Percentiles rank a stretch among this genome's conserved stretches.
Conservation (phyloP, 2,113 vertebrate genomes). For the Sceloporus tristichus region DNA sequence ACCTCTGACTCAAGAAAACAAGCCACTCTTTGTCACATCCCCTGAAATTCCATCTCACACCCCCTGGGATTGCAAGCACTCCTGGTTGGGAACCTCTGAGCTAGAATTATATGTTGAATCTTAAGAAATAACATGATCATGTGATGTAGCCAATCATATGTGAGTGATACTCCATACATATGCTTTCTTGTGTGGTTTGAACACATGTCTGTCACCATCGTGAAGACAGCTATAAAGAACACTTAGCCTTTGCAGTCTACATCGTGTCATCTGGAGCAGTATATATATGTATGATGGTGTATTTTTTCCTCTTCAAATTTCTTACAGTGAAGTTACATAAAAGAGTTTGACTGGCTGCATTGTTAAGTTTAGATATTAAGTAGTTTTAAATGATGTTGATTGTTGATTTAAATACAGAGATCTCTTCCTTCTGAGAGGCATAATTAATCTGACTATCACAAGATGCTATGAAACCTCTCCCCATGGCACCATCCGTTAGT, state of each 20-base stretch:
- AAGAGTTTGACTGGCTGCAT: background rate
- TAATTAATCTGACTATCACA: slow-evolving; percentile 37
- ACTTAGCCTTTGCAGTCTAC: background rate
- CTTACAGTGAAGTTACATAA: background rate
- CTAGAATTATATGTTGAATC: background rate
- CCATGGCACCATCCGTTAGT: slow-evolving; percentile 22
- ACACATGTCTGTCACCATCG: background rate
- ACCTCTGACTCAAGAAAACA: too few relatives aligned
- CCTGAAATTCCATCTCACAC: too few relatives aligned
- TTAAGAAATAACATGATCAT: background rate
- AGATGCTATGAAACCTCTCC: background rate
- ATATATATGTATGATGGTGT: background rate
- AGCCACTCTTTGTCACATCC: too few relatives aligned
- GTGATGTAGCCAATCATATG: background rate
- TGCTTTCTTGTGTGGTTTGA: background rate
- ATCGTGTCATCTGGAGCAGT: background rate
- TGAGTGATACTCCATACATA: background rate
- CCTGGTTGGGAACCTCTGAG: too few relatives aligned
- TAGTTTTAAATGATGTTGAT: slow-evolving; percentile 29
- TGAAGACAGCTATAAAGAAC: background rate
- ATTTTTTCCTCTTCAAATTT: too few relatives aligned
- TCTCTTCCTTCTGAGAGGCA: slow-evolving; percentile 19
- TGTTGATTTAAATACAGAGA: background rate
- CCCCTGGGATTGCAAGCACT: too few relatives aligned
- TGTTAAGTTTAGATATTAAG: background rate